These are phyloP conservation scores for Lepidurus couesii DNA, from an alignment of 1,140 invertebrate species.

Conservation along the genomic window DNA sequence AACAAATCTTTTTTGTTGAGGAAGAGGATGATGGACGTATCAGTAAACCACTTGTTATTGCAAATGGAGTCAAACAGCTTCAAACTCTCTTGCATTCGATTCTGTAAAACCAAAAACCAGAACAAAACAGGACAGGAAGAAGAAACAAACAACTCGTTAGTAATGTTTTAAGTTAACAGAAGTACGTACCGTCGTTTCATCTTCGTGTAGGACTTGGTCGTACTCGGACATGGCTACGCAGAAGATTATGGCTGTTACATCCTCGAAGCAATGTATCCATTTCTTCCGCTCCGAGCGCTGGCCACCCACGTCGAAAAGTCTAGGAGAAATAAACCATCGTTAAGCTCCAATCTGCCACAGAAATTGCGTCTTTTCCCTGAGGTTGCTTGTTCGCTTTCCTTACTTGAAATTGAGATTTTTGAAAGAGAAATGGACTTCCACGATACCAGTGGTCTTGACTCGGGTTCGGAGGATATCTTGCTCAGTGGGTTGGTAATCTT, in stretches of 20 bases:
- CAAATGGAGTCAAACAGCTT: conserved; percentile 99
- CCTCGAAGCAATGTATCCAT: conserved; percentile 99
- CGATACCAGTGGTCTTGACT: conserved; percentile 99
- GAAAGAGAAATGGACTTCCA: conserved; percentile 99
- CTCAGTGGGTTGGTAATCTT: conserved; percentile 97
- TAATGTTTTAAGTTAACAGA: neutral
- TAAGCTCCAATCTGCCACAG: neutral
- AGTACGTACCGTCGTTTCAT: conserved; percentile 81
- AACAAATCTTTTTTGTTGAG: conserved; percentile 99
- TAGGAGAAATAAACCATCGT: conserved; percentile 45
- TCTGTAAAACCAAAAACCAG: conserved; percentile 55
- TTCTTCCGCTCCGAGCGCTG: conserved; percentile 99
- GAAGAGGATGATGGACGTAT: conserved; percentile 98
- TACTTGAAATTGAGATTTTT: conserved; percentile 99
- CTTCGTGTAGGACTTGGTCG: conserved; percentile 92
- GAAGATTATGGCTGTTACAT: conserved; percentile 99
- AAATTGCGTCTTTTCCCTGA: conserved; percentile 16
- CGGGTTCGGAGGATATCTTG: conserved; percentile 98
- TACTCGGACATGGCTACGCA: conserved; percentile 99
- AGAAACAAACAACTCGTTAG: neutral
- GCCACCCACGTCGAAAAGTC: conserved; percentile 96
- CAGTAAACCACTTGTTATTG: conserved; percentile 99
- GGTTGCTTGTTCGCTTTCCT: conserved; percentile 44
- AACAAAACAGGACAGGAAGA: conserved; percentile 27
- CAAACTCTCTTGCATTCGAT: conserved; percentile 96